Evolutionary conservation across 1,140 invertebrate genomes (phyloP).

Genomic region (Spodoptera frugiperda): DNA sequence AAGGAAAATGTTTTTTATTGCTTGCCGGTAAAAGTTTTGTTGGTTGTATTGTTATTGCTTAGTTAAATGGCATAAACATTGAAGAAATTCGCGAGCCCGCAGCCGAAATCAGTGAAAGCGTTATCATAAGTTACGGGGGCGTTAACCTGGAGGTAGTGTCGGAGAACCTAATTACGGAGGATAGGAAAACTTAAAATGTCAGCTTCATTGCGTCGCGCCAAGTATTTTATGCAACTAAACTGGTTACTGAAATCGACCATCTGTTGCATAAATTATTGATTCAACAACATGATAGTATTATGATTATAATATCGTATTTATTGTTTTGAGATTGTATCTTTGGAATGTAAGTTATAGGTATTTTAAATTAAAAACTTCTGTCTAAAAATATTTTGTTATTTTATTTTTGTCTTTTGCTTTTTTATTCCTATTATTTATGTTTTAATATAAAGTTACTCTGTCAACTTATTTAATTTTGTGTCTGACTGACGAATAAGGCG

Average conservation of each 20-base stretch:
- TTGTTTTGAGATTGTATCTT: constrained; percentile 16
- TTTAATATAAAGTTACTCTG: too few species aligned
- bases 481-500: too few species aligned
- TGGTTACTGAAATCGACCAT: constrained; percentile 25
- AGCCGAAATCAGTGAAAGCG: constrained; percentile 57
- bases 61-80: constrained; percentile 33
- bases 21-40: constrained; percentile 2
- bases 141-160: constrained; percentile 33
- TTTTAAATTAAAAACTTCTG: not conserved
- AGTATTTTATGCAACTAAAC: constrained; percentile 27
- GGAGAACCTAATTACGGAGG: constrained; percentile 11
- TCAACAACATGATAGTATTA: constrained; percentile 35
- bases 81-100: constrained; percentile 53
- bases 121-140: constrained; percentile 45
- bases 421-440: too few species aligned
- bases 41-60: not conserved
- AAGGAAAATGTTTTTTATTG: constrained; percentile 43
- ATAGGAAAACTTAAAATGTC: constrained; percentile 22
- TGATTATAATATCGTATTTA: constrained; percentile 27
- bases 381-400: too few species aligned
- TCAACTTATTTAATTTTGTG: too few species aligned
- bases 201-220: not conserved
- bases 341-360: not conserved
- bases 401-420: too few species aligned
- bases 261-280: constrained; percentile 29